phyloP scores from a whole-genome alignment of 2,113 vertebrate species.

The Sorex araneus region DNA sequence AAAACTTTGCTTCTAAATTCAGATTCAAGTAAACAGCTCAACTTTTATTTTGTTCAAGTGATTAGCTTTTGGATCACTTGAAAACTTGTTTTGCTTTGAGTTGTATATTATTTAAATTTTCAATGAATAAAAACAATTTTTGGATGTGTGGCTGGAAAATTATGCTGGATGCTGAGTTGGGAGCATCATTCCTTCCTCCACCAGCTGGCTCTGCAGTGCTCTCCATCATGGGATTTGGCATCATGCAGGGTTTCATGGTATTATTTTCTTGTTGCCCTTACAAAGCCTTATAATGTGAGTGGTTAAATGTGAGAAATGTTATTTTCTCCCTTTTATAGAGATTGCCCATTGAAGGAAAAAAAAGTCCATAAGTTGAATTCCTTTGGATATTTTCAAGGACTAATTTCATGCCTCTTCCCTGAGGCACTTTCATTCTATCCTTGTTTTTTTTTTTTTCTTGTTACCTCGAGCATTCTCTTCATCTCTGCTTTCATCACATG shows the following conservation, averaged over 20 bases:
- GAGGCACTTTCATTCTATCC: not conserved
- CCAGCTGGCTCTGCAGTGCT: too few relatives aligned
- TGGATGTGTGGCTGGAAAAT: not conserved
- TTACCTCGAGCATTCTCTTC: not conserved
- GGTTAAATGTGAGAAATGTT: not conserved
- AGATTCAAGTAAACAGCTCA: not conserved
- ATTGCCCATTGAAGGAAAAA: not conserved
- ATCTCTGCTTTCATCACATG: not conserved
- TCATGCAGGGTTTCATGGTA: not conserved
- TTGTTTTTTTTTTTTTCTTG: not conserved
- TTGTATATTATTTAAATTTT: slow-evolving; percentile 17
- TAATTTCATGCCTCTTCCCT: not conserved
- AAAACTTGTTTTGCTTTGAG: slow-evolving; percentile 28
- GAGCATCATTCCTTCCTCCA: not conserved
- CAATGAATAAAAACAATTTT: not conserved
- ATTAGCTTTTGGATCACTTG: slow-evolving; percentile 8
- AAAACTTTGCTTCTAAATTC: slow-evolving; percentile 24
- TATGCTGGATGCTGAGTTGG: not conserved
- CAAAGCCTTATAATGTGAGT: not conserved
- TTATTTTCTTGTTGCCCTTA: not conserved
- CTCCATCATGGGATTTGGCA: not conserved
- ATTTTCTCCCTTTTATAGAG: not conserved
- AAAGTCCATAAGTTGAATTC: too few relatives aligned
- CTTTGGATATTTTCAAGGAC: not conserved
- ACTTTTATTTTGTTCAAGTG: slow-evolving; percentile 28